Base-by-base conservation (phyloP, 2,888 invertebrate species). In the Chloroclysta siterata region DNA sequence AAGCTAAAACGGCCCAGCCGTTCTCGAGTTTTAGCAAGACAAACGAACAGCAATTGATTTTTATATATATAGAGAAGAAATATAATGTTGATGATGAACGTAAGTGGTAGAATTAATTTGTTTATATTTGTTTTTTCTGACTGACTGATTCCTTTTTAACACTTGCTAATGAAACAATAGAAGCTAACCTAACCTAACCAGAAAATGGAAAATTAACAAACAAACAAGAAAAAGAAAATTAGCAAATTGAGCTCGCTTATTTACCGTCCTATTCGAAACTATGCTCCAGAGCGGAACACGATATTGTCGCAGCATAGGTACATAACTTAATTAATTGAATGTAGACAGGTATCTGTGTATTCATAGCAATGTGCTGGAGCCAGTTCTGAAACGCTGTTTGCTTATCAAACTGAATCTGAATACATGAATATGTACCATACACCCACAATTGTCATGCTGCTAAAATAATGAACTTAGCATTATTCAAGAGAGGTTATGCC, bases 391-490 rank as follows among this genome's bases (percentile, higher is more conserved):
- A 61, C 65, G 53, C 67, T 80, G 74, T 83, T 81, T 82, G 78
- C 79, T 78, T 81, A 82, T 76, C 83, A 78, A 80, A 80, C 79
- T 73, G 74, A 80, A 81, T 82, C 78, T 82, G 84, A 83, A 81
- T 83, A 79, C 80, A 84, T 82, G 83, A 85, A 85, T 85, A 82
- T 80, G 77, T 78, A 82, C 72, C 56, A 42, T 47, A 72, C 64
- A 63, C 57, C 57, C 62, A 67, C 65, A 69, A 70, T 68, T 66
- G 69, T 68, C 68, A 68, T 68, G 60, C 62, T 55, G 54, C 59
- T 60, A 55, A 70, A 56, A 69, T 68, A 64, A 65, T 65, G 58
- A 68, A 67, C 51, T 59, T 63, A 68, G 53, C 47, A 59, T 65
- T 66, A 63, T 66, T 60, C 63, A 48, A 59, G 14, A 13, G 17